Percentiles rank a stretch among this genome's conserved stretches.
Evolutionary conservation across 2,888 invertebrate genomes (phyloP).

Genomic region (Anarsia innoxiella): DNA sequence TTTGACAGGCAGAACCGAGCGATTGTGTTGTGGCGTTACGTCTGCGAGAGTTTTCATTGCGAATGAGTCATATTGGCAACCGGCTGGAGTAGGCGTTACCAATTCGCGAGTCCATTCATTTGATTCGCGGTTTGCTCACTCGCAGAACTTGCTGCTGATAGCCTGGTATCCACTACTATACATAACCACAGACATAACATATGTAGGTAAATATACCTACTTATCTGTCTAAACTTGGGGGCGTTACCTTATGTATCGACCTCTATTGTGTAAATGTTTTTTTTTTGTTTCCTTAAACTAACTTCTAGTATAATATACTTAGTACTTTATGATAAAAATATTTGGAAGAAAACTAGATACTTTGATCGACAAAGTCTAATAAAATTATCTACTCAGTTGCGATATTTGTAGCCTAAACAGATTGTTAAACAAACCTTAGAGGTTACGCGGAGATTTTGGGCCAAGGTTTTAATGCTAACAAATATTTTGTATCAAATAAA

Average conservation of each 20-base stretch:
- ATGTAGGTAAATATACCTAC: too few species aligned
- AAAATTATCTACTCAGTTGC: conserved; percentile 43
- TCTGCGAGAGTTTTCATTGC: too few species aligned
- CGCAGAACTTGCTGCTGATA: conserved; percentile 26
- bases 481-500: conserved; percentile 54
- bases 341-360: conserved; percentile 14
- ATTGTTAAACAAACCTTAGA: conserved; percentile 52
- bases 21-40: too few species aligned
- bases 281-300: too few species aligned
- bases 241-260: too few species aligned
- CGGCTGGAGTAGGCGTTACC: conserved; percentile 57
- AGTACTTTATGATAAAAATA: too few species aligned
- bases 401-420: conserved; percentile 60
- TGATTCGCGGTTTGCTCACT: conserved; percentile 40
- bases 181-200: too few species aligned
- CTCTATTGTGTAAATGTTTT: too few species aligned
- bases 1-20: too few species aligned
- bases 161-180: conserved; percentile 47
- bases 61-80: conserved; percentile 63
- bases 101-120: conserved; percentile 39
- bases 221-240: conserved; percentile 9
- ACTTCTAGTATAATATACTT: too few species aligned
- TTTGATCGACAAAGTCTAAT: conserved; percentile 17
- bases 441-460: conserved; percentile 60
- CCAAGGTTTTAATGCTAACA: conserved; percentile 65